Percentiles rank a stretch among this genome's conserved stretches.
Conservation (phyloP, 2,888 invertebrate genomes). For the Artemia sinica region DNA sequence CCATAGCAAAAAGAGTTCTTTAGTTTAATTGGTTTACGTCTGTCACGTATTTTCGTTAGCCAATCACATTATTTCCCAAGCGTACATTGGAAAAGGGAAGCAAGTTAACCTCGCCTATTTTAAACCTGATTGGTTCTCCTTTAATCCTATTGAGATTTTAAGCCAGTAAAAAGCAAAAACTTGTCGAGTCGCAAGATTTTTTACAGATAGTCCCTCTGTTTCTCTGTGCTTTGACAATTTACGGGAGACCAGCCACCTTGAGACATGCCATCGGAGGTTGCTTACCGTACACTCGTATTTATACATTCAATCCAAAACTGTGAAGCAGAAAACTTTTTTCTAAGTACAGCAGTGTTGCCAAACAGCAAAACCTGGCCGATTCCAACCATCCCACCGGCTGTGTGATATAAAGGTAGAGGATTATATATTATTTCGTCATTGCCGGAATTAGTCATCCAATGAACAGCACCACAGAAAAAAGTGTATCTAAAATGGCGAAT, state of each 20-base stretch:
- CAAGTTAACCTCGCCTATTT: too few species aligned
- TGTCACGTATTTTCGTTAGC: too few species aligned
- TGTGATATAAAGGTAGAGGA: conserved; percentile 42
- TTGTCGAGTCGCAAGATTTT: background rate
- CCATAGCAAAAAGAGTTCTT: too few species aligned
- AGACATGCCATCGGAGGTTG: background rate
- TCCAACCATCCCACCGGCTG: conserved; percentile 39
- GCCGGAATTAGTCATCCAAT: conserved; percentile 29
- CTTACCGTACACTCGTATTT: conserved; percentile 38
- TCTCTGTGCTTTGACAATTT: too few species aligned
- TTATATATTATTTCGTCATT: conserved; percentile 38
- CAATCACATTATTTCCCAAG: too few species aligned
- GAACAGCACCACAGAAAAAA: conserved; percentile 29
- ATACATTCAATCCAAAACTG: conserved; percentile 41
- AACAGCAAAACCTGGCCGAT: conserved; percentile 32
- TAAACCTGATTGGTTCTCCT: too few species aligned
- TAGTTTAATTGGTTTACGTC: too few species aligned
- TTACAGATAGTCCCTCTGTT: too few species aligned
- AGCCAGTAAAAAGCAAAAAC: conserved; percentile 7
- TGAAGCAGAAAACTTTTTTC: conserved; percentile 40
- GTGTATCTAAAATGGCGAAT: conserved; percentile 24
- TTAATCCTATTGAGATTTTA: background rate
- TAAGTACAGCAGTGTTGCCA: conserved; percentile 37
- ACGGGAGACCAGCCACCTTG: too few species aligned
- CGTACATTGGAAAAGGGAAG: too few species aligned